Evolutionary conservation across 2,888 invertebrate species (phyloP).

Genomic region (Synergus laeviventris): DNA sequence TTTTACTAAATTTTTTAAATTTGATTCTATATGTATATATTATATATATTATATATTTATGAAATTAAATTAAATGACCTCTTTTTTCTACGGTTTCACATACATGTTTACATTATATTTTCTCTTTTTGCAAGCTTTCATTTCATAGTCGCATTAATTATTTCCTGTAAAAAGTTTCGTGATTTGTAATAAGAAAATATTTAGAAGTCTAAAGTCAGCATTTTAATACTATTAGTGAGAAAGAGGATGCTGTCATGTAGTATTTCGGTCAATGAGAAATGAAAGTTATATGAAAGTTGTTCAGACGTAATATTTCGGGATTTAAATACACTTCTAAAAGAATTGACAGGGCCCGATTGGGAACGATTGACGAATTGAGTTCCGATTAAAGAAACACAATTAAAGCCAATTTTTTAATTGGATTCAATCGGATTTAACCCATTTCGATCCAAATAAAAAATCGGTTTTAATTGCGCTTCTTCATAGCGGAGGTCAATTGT

Average conservation of each 20-base stretch:
- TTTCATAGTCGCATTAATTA: neutral
- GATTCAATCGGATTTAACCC: no score
- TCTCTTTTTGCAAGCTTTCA: neutral
- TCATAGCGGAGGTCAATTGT: no score
- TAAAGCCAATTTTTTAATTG: no score
- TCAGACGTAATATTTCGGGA: neutral
- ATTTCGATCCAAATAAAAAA: no score
- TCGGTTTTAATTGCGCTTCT: no score
- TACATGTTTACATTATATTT: neutral
- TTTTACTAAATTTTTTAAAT: neutral
- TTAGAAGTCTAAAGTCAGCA: constrained; percentile 48
- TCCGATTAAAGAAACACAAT: no score
- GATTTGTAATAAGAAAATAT: constrained; percentile 2
- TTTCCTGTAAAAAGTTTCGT: neutral
- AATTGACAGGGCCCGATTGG: no score
- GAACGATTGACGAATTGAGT: no score
- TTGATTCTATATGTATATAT: neutral
- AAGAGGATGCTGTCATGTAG: neutral
- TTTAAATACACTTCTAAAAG: neutral
- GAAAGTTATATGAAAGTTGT: constrained; percentile 39
- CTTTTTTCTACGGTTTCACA: neutral
- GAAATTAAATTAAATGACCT: neutral
- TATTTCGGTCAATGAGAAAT: constrained; percentile 35
- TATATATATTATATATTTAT: no score
- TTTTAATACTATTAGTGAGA: neutral